These are phyloP conservation scores for Pipistrellus kuhlii DNA, from an alignment of 2,797 vertebrate species.

Conservation along the genomic window DNA sequence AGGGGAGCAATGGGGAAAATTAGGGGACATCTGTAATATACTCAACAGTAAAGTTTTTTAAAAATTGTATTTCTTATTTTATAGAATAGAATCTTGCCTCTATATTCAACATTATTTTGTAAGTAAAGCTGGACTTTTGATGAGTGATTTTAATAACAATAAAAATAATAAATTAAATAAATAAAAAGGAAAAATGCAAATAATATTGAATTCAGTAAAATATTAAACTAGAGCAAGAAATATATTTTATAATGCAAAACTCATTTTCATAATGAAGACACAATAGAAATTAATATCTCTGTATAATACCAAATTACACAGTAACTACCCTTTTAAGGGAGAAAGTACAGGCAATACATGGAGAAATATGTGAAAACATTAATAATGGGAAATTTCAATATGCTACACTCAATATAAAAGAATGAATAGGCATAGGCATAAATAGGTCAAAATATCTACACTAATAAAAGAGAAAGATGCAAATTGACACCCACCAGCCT, in stretches of 20 bases:
- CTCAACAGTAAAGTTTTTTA: background rate
- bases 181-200: no score
- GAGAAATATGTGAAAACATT: background rate
- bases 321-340: background rate
- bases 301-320: background rate
- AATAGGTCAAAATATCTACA: background rate
- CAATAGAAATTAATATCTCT: background rate
- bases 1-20: background rate
- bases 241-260: background rate
- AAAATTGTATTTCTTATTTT: background rate
- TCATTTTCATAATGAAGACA: background rate
- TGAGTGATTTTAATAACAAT: constrained; percentile 9
- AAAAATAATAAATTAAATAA: no score
- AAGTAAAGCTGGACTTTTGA: background rate
- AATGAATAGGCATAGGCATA: background rate
- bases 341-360: background rate
- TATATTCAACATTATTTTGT: background rate
- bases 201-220: background rate
- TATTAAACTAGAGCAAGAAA: background rate
- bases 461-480: no score
- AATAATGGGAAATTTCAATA: background rate
- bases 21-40: background rate
- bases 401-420: background rate
- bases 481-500: no score
- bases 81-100: background rate